Evolutionary conservation across 2,888 invertebrate species (phyloP).

Genomic region (Acanthosoma haemorrhoidale): DNA sequence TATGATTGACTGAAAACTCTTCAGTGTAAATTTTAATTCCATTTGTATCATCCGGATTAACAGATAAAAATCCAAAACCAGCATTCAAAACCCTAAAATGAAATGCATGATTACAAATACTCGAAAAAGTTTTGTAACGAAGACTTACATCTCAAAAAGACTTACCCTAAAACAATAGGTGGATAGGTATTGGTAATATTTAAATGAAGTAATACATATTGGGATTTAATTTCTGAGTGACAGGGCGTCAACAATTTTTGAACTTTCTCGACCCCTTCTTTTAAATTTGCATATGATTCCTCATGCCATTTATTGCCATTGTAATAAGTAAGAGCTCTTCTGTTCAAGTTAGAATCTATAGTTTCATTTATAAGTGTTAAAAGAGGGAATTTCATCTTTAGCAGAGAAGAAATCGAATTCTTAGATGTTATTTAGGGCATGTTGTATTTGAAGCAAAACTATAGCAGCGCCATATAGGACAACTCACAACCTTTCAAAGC

Average conservation of each 20-base stretch:
- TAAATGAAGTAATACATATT: constrained; percentile 15
- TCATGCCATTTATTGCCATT: background rate
- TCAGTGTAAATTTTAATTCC: background rate
- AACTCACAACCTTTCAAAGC: too few relatives aligned
- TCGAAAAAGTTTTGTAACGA: background rate
- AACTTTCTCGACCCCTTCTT: background rate
- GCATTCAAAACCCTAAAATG: background rate
- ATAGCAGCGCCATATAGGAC: too few relatives aligned
- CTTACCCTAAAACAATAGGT: constrained; percentile 15
- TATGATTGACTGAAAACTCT: background rate
- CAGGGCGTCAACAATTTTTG: background rate
- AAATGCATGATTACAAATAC: background rate
- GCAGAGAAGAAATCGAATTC: background rate
- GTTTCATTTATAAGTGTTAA: background rate
- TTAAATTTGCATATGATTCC: background rate
- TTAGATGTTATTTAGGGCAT: background rate
- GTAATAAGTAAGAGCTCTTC: constrained; percentile 8
- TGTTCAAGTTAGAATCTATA: background rate
- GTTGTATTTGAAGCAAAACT: too few relatives aligned
- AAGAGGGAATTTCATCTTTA: background rate
- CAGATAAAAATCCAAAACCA: background rate
- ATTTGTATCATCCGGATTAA: background rate
- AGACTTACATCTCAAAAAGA: background rate
- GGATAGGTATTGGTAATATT: constrained; percentile 16
- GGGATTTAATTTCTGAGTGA: background rate